Evolutionary conservation across 2,888 invertebrate genomes (phyloP), one percentile per base, ranked within the genome.

Genomic region (Metallyticus violacea): DNA sequence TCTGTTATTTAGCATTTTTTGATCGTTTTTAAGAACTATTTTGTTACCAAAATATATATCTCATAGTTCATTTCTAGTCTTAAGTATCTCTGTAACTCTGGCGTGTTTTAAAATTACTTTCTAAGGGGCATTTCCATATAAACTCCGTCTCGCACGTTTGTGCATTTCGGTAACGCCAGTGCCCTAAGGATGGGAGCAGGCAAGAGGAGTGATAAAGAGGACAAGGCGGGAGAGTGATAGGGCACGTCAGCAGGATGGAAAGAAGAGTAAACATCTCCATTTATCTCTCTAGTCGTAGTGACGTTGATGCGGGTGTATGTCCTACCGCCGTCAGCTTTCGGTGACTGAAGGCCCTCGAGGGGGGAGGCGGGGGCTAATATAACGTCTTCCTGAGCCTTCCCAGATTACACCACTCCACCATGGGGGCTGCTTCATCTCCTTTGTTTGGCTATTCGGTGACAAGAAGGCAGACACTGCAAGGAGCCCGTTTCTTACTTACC

Each of bases 231-330:
- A 83, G 76, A 83, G 28, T 77, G 83, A 83, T 83, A 83, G 83
- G 77, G 77, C 76, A 83, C 29, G 83, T 83, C 83, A 83, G 83
- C 26, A 77, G 77, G 83, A 83, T 83, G 83, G 83, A 83, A 77
- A 77, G 83, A 62, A 83, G 83, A 83, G 83, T 83, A 83, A 83
- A 83, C 83, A 83, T 83, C 83, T 83, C 83, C 83, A 83, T 83
- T 83, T 83, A 83, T 83, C 83, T 83, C 83, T 9, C 26, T 62
- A 62, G 40, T 62, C 40, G 40, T 62, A 62, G 40, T 62, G 40
- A 62, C 40, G 40, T 62, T 62, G 40, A 62, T 62, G 40, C 40
- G 40, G 40, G 40, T 62, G 40, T 62, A 62, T 62, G 40, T 62
- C 40, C 40, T 22, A 62, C n/a, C n/a, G n/a, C n/a, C n/a, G 40